A percentile compares a stretch with the other conserved stretches of the same genome.
Evolutionary conservation across 2,888 invertebrate species (phyloP).

Genomic region (Diarsia rubi): DNA sequence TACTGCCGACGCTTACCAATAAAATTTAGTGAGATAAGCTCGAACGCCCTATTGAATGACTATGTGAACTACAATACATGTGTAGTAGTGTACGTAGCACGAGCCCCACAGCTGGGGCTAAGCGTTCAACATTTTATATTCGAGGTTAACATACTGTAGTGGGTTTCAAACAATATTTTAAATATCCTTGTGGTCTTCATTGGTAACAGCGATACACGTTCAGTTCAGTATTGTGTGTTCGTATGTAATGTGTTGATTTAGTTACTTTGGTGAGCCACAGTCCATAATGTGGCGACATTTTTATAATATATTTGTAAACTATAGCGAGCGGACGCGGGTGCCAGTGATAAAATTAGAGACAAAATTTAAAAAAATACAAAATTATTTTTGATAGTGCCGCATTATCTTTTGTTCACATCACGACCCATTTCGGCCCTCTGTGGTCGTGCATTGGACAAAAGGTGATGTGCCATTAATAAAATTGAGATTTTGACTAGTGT

Average conservation of each 20-base stretch:
- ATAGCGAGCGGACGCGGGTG: conserved; percentile 88
- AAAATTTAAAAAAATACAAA: conserved; percentile 88
- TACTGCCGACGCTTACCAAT: conserved; percentile 88
- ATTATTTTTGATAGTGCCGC: conserved; percentile 84
- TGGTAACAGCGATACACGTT: conserved; percentile 89
- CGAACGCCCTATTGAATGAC: conserved; percentile 74
- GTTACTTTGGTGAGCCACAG: conserved; percentile 82
- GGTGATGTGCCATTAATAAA: conserved; percentile 72
- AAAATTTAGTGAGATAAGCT: conserved; percentile 82
- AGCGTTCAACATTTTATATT: conserved; percentile 85
- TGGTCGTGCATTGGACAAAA: conserved; percentile 68
- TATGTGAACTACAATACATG: conserved; percentile 66
- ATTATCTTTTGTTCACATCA: conserved; percentile 68
- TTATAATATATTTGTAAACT: conserved; percentile 89
- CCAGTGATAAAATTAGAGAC: conserved; percentile 89
- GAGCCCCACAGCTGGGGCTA: conserved; percentile 65
- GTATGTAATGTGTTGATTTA: conserved; percentile 79
- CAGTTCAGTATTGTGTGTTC: conserved; percentile 78
- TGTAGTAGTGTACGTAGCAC: conserved; percentile 63
- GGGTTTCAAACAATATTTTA: conserved; percentile 80
- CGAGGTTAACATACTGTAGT: conserved; percentile 76
- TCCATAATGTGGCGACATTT: conserved; percentile 81
- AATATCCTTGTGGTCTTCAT: conserved; percentile 91
- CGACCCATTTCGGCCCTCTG: conserved; percentile 62
- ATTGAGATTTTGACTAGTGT: conserved; percentile 86